Evolutionary conservation across 1,140 invertebrate species (phyloP).

Genomic region (Carposina sasakii): DNA sequence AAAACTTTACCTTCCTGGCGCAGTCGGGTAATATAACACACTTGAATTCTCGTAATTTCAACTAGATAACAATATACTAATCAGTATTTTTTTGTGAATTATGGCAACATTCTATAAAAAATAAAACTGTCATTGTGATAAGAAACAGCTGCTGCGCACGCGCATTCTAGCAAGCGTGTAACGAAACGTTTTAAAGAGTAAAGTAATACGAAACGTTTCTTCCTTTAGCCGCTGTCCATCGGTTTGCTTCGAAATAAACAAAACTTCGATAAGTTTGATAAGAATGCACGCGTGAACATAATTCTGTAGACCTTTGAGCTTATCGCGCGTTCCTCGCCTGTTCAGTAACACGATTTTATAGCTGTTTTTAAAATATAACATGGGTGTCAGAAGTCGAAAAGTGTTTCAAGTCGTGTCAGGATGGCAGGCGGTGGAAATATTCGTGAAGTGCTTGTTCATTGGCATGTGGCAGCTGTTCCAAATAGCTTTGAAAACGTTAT

Average conservation of each 20-base stretch:
- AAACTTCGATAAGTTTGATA: conserved; percentile 34
- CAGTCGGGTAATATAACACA: too few relatives aligned
- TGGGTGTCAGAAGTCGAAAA: conserved; percentile 42
- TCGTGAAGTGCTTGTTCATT: conserved; percentile 44
- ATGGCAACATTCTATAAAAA: too few relatives aligned
- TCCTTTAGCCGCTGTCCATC: too few relatives aligned
- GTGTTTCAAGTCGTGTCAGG: conserved; percentile 50
- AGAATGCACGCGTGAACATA: conserved; percentile 21
- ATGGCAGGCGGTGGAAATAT: conserved; percentile 48
- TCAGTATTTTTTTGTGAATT: too few relatives aligned
- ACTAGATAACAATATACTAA: too few relatives aligned
- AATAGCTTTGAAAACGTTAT: conserved; percentile 47
- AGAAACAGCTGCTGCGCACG: too few relatives aligned
- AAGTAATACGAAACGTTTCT: too few relatives aligned
- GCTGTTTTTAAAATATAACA: conserved; percentile 15
- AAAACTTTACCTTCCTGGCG: too few relatives aligned
- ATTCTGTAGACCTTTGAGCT: conserved; percentile 27
- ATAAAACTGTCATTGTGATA: too few relatives aligned
- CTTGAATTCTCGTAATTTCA: too few relatives aligned
- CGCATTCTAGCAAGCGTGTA: too few relatives aligned
- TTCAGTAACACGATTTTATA: conserved; percentile 5
- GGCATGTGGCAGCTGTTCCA: conserved; percentile 56
- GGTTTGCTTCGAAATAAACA: conserved; percentile 22
- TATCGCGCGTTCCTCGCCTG: conserved; percentile 8
- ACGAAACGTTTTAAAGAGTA: too few relatives aligned